Evolutionary conservation across 2,113 vertebrate species (phyloP).

Genomic region (Addax nasomaculatus): DNA sequence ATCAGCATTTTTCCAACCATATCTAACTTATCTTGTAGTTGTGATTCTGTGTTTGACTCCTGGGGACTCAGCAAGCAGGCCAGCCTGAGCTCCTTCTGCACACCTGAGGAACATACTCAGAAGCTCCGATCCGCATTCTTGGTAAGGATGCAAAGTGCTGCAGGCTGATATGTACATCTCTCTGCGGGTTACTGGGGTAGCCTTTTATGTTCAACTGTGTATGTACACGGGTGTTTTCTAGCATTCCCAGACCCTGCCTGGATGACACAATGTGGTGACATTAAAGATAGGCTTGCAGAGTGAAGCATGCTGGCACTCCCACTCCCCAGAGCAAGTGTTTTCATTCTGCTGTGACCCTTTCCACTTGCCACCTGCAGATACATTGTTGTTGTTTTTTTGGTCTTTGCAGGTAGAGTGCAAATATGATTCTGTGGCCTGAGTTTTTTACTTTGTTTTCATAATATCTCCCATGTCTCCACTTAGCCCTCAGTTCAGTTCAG

Average conservation of each 20-base stretch:
- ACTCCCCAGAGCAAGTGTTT: neutral
- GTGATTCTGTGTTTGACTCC: constrained; percentile 34
- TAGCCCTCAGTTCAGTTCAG: neutral
- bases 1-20: neutral
- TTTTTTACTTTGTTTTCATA: constrained; percentile 13
- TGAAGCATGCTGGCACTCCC: neutral
- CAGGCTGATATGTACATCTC: neutral
- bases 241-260: neutral
- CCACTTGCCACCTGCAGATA: neutral
- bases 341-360: neutral
- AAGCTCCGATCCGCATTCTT: neutral
- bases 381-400: neutral
- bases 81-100: neutral
- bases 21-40: constrained; percentile 23
- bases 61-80: neutral
- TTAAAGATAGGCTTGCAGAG: constrained; percentile 17
- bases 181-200: neutral
- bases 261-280: neutral
- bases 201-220: constrained; percentile 11
- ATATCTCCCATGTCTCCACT: neutral
- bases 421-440: neutral
- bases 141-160: neutral
- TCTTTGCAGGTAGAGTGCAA: neutral
- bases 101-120: neutral
- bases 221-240: neutral